Conservation (phyloP, 1,140 invertebrate species). For the Cylas formicarius region DNA sequence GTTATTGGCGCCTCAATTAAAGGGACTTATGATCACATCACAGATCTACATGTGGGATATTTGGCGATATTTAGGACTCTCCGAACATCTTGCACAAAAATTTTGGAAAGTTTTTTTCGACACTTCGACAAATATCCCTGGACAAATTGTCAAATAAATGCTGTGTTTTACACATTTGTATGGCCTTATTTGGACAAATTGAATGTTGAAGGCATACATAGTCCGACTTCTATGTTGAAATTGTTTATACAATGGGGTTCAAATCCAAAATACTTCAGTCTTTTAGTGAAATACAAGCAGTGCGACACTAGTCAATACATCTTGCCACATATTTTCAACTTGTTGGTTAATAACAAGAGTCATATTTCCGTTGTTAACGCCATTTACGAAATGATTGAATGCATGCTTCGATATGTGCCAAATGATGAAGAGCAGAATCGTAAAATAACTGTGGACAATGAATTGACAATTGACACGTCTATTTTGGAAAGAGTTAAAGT, state of each 20-base stretch:
- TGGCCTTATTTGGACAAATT: constrained; percentile 75
- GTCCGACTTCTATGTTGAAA: constrained; percentile 74
- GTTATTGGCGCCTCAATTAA: constrained; percentile 58
- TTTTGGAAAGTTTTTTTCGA: constrained; percentile 66
- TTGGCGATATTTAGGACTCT: constrained; percentile 61
- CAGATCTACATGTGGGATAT: constrained; percentile 55
- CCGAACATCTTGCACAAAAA: constrained; percentile 50
- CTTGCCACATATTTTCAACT: constrained; percentile 58
- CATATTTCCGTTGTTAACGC: constrained; percentile 57
- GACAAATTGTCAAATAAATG: constrained; percentile 61
- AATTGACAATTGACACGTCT: constrained; percentile 27
- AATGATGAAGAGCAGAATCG: constrained; percentile 47
- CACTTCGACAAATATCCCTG: constrained; percentile 73
- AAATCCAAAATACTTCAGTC: constrained; percentile 64
- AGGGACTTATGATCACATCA: constrained; percentile 49
- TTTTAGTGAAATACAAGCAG: constrained; percentile 57
- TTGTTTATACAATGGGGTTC: constrained; percentile 69
- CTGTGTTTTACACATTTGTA: constrained; percentile 68
- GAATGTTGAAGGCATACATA: constrained; percentile 72
- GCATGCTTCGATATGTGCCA: constrained; percentile 60
- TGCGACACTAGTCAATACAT: constrained; percentile 45
- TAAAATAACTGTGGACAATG: constrained; percentile 37
- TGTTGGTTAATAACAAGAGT: constrained; percentile 62
- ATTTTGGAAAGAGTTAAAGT: constrained; percentile 34
- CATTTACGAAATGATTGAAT: constrained; percentile 73